phyloP scores from a whole-genome alignment of 2,797 vertebrate genomes.

The Poeciliopsis paucimaculata region DNA sequence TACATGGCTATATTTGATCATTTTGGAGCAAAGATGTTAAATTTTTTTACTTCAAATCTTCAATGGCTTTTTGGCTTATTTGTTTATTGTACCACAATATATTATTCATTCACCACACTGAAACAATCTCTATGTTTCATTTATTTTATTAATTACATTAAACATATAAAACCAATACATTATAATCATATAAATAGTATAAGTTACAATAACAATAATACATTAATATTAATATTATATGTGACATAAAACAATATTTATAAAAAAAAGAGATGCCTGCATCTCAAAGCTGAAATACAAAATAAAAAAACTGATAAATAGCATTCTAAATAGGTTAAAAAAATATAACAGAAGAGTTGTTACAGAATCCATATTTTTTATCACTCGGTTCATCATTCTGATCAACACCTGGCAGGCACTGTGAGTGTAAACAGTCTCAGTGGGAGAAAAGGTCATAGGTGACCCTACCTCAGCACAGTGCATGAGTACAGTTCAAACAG shows the following conservation, averaged over 20 bases:
- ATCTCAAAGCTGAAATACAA: conserved; percentile 47
- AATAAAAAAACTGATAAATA: conserved; percentile 68
- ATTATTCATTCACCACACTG: neutral
- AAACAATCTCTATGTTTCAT: conserved; percentile 5
- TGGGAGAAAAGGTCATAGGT: conserved; percentile 31
- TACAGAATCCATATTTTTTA: neutral
- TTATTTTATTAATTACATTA: conserved; percentile 43
- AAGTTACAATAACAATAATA: conserved; percentile 41
- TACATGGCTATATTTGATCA: neutral
- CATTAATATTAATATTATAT: conserved; percentile 54
- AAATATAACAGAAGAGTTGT: conserved; percentile 34
- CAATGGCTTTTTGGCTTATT: neutral
- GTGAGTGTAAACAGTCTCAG: conserved; percentile 63
- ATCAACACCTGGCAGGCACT: conserved; percentile 31
- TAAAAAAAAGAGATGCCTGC: conserved; percentile 64
- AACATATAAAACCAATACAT: conserved; percentile 30
- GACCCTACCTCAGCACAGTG: conserved; percentile 35
- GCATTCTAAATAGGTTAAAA: conserved; percentile 47
- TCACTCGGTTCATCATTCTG: conserved; percentile 20
- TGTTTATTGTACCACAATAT: neutral
- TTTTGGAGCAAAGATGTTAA: neutral
- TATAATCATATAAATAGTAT: conserved; percentile 65
- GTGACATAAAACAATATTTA: conserved; percentile 37
- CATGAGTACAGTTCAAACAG: conserved; percentile 23
- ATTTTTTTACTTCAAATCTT: neutral